Evolutionary conservation across 2,888 invertebrate genomes (phyloP).

Genomic region (Pycnomerus fuliginosus): DNA sequence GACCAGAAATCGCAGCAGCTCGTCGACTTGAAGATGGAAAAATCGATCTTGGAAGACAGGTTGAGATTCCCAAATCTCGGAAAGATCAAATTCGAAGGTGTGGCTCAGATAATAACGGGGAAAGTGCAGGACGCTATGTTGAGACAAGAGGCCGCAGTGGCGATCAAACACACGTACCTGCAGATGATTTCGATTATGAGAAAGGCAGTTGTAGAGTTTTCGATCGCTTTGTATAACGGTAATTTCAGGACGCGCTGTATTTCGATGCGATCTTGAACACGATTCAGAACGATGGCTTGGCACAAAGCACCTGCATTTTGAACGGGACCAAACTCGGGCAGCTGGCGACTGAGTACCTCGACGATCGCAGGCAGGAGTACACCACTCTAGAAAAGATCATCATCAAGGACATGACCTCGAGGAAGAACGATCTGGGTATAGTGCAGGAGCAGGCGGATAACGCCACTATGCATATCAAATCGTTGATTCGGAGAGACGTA

Average conservation of each 20-base stretch:
- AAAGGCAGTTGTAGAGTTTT: constrained; percentile 53
- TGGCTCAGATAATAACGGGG: constrained; percentile 58
- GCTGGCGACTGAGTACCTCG: constrained; percentile 65
- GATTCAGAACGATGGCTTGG: constrained; percentile 59
- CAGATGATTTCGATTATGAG: constrained; percentile 63
- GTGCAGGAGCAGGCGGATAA: constrained; percentile 52
- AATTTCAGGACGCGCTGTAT: constrained; percentile 59
- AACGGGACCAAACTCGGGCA: constrained; percentile 67
- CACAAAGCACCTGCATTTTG: constrained; percentile 64
- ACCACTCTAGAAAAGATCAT: constrained; percentile 60
- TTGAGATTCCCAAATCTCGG: constrained; percentile 48
- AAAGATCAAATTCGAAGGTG: constrained; percentile 49
- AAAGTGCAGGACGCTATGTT: constrained; percentile 64
- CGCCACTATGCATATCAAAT: constrained; percentile 51
- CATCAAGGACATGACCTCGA: constrained; percentile 63
- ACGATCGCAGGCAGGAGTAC: constrained; percentile 63
- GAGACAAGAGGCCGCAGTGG: constrained; percentile 64
- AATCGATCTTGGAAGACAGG: constrained; percentile 58
- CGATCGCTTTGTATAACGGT: not conserved
- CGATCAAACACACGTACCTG: constrained; percentile 63
- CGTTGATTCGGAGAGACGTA: constrained; percentile 54
- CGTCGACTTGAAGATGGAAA: constrained; percentile 60
- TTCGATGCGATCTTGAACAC: constrained; percentile 63
- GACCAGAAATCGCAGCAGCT: constrained; percentile 61
- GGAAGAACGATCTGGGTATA: constrained; percentile 58